phyloP scores from a whole-genome alignment of 2,113 vertebrate genomes.

The Etheostoma cragini region DNA sequence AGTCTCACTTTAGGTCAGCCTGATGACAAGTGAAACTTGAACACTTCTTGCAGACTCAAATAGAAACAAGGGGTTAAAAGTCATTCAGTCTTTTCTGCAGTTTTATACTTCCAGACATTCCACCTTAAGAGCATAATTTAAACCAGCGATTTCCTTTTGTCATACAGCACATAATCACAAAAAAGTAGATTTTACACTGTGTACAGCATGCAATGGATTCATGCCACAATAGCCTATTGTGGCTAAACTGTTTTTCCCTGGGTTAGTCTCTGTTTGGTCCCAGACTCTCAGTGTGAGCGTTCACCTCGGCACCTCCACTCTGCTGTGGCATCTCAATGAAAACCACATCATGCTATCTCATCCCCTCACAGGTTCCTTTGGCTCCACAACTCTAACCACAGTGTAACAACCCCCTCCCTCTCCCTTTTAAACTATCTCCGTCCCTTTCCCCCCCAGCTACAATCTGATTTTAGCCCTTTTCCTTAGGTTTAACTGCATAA shows the following conservation, averaged over 20 bases:
- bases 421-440: constrained; percentile 38
- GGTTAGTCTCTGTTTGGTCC: constrained; percentile 45
- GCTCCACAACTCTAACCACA: constrained; percentile 70
- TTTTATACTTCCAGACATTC: not conserved
- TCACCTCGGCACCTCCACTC: constrained; percentile 50
- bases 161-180: not conserved
- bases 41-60: not conserved
- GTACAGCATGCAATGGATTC: constrained; percentile 4
- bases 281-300: constrained; percentile 18
- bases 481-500: constrained; percentile 38
- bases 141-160: not conserved
- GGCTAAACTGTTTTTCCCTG: constrained; percentile 73
- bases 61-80: not conserved
- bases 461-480: constrained; percentile 59
- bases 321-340: constrained; percentile 66
- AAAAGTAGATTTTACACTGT: not conserved
- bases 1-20: not conserved
- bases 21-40: constrained; percentile 1
- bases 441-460: constrained; percentile 34
- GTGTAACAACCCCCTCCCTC: constrained; percentile 31
- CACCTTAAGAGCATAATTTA: not conserved
- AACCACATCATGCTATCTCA: constrained; percentile 81
- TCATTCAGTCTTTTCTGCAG: not conserved
- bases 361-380: constrained; percentile 81
- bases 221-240: constrained; percentile 52